Base-by-base conservation (phyloP, 2,888 invertebrate genomes). In the Meandrusa payeni region DNA sequence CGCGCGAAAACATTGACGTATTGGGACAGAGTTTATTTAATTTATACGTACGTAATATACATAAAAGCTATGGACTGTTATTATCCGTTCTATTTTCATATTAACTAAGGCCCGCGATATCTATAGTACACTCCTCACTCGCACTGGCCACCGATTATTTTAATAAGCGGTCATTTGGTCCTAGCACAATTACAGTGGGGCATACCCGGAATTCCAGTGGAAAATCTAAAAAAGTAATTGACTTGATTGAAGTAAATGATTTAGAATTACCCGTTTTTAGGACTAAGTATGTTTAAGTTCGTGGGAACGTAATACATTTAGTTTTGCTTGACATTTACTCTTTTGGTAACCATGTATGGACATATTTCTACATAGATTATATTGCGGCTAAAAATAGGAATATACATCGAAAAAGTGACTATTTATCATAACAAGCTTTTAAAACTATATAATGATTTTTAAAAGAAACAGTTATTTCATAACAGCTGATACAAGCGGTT, bases 121-220 rank as follows among this genome's bases (percentile, higher is more conserved):
- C 23, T 5, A 12, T 23, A 9, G 17, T 10, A 10, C 11, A 39
- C 24, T 40, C 19, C 32, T 15, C 34, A 24, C 13, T 34, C 24
- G 15, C 5, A 48, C 53, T 59, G 54, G 50, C 49, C 39, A 45
- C 50, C 65, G 51, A 80, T 83, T 81, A 83, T 70, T 73, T 69
- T 81, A 80, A 83, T 81, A 75, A 70, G 66, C 64, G 61, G 63
- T 64, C 62, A 75, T 80, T 79, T 75, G 68, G 74, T 76, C 74
- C 69, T 71, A 62, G 63, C 48, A 49, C 74, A 77, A 78, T 76
- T 74, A 68, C 57, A 52, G 43, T 48, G 54, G 59, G 9, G 51
- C 54, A 45, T 57, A 57, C 58, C 52, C 57, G 51, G 57, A 59
- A 59, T 54, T 48, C 47, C 50, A 52, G 43, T 47, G 46, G 44